Evolutionary conservation across 2,797 vertebrate genomes (phyloP), one percentile per base, ranked within the genome.

Genomic region (Odontamblyopus rebecca): DNA sequence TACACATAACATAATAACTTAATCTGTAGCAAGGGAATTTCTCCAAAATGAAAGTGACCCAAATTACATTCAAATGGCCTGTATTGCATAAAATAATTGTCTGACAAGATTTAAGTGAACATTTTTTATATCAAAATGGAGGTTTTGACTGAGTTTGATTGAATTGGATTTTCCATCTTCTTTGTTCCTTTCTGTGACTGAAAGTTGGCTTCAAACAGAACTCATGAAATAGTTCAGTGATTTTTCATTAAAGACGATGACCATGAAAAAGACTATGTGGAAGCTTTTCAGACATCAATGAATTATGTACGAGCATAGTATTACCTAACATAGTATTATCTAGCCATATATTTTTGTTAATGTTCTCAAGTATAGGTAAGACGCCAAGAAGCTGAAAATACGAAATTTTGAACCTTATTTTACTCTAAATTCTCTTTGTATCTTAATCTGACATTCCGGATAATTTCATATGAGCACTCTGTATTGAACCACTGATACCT

Each of bases 401-500:
- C 27, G 54, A 26, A n/a, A 57, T 26, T 26, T 27, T 57, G 9
- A 57, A 26, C 23, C 1, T 26, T 57, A 9, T 1, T 4, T 13
- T 12, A 41, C 38, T 11, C 38, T 13, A 13, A 48, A 15, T 4
- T 48, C 3, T 48, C 4, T 56, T 56, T 9, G 5, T 13, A 57
- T 57, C 4, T 11, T 13, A 26, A 12, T 57, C 54, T 23, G 8
- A 48, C 54, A 9, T 26, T 57, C 23, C 54, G 3, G 54, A 57
- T 26, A 9, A 26, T 26, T 12, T 57, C 9, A 23, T 23, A 56
- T 26, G 19, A 54, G 44, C 44, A 23, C 53, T 23, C 6, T n/a
- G 54, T 54, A 54, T 23, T 23, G n/a, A 54, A 54, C 51, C 19
- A 56, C 6, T 50, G 3, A 6, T 68, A 98, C 97, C 98, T 99